Evolutionary conservation across 2,797 vertebrate genomes (phyloP).

Genomic region (Typhlichthys eigenmanni): DNA sequence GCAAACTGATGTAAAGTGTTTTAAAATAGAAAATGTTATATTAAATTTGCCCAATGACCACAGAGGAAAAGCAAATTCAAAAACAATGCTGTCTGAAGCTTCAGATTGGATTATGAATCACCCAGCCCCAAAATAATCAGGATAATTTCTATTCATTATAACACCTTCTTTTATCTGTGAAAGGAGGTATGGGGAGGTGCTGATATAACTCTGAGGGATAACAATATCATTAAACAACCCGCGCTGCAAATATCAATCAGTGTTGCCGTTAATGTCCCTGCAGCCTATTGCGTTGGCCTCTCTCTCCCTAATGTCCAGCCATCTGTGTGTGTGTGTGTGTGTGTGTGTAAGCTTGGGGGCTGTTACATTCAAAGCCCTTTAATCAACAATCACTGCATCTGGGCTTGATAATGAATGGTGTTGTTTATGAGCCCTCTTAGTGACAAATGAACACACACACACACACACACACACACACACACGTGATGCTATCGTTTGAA

Average conservation of each 20-base stretch:
- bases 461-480: slow-evolving; percentile 54
- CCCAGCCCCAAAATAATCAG: slow-evolving; percentile 67
- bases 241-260: slow-evolving; percentile 91
- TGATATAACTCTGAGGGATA: slow-evolving; percentile 84
- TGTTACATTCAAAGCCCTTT: slow-evolving; percentile 89
- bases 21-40: background rate
- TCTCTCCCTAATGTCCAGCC: slow-evolving; percentile 92
- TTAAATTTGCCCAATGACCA: slow-evolving; percentile 4
- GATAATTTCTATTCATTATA: slow-evolving; percentile 80
- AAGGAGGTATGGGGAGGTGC: slow-evolving; percentile 65
- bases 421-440: slow-evolving; percentile 94
- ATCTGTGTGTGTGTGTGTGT: slow-evolving; percentile 82
- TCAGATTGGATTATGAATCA: slow-evolving; percentile 52
- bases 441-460: slow-evolving; percentile 40
- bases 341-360: slow-evolving; percentile 76
- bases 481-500: slow-evolving; percentile 92
- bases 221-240: slow-evolving; percentile 95
- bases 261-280: slow-evolving; percentile 94
- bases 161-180: slow-evolving; percentile 74
- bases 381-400: slow-evolving; percentile 97
- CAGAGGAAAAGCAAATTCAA: slow-evolving; percentile 21
- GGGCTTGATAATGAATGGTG: slow-evolving; percentile 96
- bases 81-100: slow-evolving; percentile 51
- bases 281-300: slow-evolving; percentile 93
- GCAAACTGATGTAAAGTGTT: background rate